phyloP scores from a whole-genome alignment of 2,797 vertebrate genomes.

The Lateolabrax maculatus region DNA sequence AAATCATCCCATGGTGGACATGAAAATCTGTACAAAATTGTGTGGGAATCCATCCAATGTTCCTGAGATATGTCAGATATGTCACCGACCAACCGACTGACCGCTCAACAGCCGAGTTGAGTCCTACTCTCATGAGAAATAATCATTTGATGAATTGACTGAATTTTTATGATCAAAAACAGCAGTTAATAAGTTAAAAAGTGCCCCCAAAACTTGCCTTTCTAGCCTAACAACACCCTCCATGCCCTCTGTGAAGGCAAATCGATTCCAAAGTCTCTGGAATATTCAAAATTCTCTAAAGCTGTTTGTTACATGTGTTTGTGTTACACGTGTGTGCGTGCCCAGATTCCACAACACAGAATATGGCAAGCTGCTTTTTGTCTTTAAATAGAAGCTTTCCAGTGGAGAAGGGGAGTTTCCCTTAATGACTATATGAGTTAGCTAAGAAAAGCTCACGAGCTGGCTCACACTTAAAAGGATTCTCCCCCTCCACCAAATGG shows the following conservation, averaged over 20 bases:
- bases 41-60: not conserved
- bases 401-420: slow-evolving; percentile 53
- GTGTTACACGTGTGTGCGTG: slow-evolving; percentile 42
- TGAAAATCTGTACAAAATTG: not conserved
- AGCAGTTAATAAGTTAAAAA: not conserved
- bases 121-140: not conserved
- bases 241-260: not conserved
- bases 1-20: not conserved
- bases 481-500: not conserved
- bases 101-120: too few relatives aligned
- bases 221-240: not conserved
- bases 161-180: not conserved
- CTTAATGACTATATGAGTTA: slow-evolving; percentile 16
- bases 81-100: not conserved
- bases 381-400: slow-evolving; percentile 62
- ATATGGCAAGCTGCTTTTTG: slow-evolving; percentile 3
- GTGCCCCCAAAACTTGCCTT: not conserved
- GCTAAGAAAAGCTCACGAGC: slow-evolving; percentile 10
- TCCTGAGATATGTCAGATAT: not conserved
- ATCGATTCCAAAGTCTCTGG: not conserved
- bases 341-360: slow-evolving; percentile 17
- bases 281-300: slow-evolving; percentile 3
- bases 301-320: slow-evolving; percentile 26
- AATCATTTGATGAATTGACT: not conserved
- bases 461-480: not conserved